Percentiles rank a stretch among this genome's conserved stretches.
Evolutionary conservation across 2,797 vertebrate genomes (phyloP).

Genomic region (Aeoliscus strigatus): DNA sequence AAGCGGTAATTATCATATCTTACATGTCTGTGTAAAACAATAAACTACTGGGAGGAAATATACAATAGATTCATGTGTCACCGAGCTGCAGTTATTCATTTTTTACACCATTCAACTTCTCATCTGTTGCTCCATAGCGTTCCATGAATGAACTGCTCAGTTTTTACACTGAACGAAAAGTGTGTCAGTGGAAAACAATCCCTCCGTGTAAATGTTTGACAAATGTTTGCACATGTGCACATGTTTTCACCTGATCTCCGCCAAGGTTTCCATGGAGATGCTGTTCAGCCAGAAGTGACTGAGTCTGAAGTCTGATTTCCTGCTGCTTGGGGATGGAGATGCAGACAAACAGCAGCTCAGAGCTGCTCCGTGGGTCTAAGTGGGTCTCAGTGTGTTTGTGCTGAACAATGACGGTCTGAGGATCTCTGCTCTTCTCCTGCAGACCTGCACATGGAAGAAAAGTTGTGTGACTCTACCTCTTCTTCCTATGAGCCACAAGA

Average conservation of each 20-base stretch:
- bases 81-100: no score
- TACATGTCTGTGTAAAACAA: no score
- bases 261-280: slow-evolving; percentile 60
- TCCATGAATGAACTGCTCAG: no score
- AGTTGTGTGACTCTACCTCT: slow-evolving; percentile 73
- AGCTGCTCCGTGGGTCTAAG: background rate
- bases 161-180: no score
- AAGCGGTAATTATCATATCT: no score
- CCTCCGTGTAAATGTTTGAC: slow-evolving; percentile 64
- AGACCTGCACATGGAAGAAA: slow-evolving; percentile 79
- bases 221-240: slow-evolving; percentile 29
- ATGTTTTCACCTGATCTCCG: slow-evolving; percentile 34
- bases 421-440: slow-evolving; percentile 19
- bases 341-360: slow-evolving; percentile 9
- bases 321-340: slow-evolving; percentile 4
- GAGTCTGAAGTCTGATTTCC: slow-evolving; percentile 58
- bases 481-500: slow-evolving; percentile 70
- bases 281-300: slow-evolving; percentile 26
- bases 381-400: slow-evolving; percentile 2
- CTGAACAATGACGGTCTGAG: slow-evolving; percentile 25
- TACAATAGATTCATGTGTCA: no score
- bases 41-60: no score
- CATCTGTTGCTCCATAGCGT: no score
- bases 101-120: no score
- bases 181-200: slow-evolving; percentile 39